phyloP scores from a whole-genome alignment of 2,113 vertebrate species.

The Thunnus maccoyii region DNA sequence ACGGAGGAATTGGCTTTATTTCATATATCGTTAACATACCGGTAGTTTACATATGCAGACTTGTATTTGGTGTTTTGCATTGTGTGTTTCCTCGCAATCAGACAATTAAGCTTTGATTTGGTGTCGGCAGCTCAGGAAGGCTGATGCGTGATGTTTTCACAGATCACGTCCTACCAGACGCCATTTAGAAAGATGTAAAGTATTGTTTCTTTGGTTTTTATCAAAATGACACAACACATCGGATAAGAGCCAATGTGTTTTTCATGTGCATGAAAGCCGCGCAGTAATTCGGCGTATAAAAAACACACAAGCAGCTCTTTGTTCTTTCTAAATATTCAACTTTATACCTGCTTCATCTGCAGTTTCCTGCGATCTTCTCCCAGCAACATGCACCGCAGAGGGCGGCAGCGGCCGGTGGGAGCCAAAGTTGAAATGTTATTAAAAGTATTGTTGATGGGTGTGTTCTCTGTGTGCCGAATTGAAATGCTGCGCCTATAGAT shows the following conservation, averaged over 20 bases:
- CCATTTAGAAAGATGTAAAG: slow-evolving; percentile 27
- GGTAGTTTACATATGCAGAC: not conserved
- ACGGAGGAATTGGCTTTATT: not conserved
- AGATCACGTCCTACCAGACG: slow-evolving; percentile 35
- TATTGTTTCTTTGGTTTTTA: not conserved
- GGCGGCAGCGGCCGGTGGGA: slow-evolving; percentile 33
- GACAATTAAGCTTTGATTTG: slow-evolving; percentile 10
- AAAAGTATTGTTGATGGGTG: not conserved
- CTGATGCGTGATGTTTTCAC: slow-evolving; percentile 75
- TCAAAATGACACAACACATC: not conserved
- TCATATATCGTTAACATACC: accelerated
- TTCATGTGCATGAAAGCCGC: accelerated
- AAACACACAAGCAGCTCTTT: accelerated
- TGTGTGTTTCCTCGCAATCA: not conserved
- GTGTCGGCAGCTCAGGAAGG: slow-evolving; percentile 43
- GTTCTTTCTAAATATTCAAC: slow-evolving; percentile 15
- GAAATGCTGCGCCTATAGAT: accelerated
- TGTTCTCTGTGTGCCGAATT: not conserved
- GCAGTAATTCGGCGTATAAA: not conserved
- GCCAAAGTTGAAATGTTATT: slow-evolving; percentile 30
- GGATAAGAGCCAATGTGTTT: accelerated
- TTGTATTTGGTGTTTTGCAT: not conserved
- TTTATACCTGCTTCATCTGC: slow-evolving; percentile 35
- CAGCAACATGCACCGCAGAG: not conserved
- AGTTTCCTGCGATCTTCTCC: slow-evolving; percentile 5